Conservation (phyloP, 2,888 invertebrate species). For the Ochropacha duplaris region DNA sequence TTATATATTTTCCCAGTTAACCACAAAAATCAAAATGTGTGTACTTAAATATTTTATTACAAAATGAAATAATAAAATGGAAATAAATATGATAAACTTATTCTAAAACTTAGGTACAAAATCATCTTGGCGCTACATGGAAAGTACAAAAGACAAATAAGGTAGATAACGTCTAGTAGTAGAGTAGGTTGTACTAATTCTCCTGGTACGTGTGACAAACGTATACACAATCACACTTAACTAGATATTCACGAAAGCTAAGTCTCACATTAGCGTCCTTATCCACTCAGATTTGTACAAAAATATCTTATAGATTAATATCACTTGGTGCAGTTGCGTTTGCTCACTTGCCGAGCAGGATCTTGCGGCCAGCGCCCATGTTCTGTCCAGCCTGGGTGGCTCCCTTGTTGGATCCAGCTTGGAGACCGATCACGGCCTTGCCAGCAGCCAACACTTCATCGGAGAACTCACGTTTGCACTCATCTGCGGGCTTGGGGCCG, state of each 20-base stretch:
- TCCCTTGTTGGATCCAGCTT: slow-evolving; percentile 98
- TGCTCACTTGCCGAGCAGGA: slow-evolving; percentile 93
- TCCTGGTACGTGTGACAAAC: slow-evolving; percentile 36
- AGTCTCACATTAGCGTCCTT: slow-evolving; percentile 70
- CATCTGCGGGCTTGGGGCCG: slow-evolving; percentile 97
- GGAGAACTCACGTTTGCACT: slow-evolving; percentile 96
- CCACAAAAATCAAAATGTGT: background rate
- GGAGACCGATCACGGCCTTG: slow-evolving; percentile 94
- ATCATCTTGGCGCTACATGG: slow-evolving; percentile 69
- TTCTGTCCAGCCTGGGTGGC: slow-evolving; percentile 96
- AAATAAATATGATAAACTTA: slow-evolving; percentile 70
- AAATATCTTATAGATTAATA: slow-evolving; percentile 74
- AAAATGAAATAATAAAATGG: slow-evolving; percentile 74
- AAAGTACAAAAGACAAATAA: slow-evolving; percentile 45
- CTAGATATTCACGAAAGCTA: slow-evolving; percentile 57
- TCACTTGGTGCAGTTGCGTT: slow-evolving; percentile 62
- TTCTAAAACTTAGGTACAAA: slow-evolving; percentile 73
- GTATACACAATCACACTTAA: slow-evolving; percentile 53
- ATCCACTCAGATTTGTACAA: slow-evolving; percentile 71
- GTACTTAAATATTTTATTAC: slow-evolving; percentile 60
- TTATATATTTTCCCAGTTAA: background rate
- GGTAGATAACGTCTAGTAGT: slow-evolving; percentile 22
- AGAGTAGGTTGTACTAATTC: slow-evolving; percentile 24
- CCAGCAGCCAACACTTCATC: slow-evolving; percentile 96
- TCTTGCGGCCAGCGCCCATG: slow-evolving; percentile 94